phyloP scores from a whole-genome alignment of 53 echinoderm and acorn worm genomes.

The Arbacia lixula region DNA sequence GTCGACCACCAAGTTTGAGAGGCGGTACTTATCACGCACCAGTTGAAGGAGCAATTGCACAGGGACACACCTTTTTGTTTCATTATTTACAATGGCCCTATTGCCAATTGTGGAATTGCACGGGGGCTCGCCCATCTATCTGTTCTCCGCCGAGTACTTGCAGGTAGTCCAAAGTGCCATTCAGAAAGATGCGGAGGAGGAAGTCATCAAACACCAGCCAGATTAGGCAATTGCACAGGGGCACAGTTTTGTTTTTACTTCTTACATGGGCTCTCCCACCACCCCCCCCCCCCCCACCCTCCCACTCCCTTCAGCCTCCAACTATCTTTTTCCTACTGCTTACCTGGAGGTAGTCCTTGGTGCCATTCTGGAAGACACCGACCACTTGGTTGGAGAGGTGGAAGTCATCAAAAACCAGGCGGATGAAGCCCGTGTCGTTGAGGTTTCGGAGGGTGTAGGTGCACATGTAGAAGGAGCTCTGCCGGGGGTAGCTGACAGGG shows the following conservation, averaged over 20 bases:
- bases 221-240: too few species aligned
- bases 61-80: too few species aligned
- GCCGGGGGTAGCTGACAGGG: conserved; percentile 65
- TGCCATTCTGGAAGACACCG: conserved; percentile 52
- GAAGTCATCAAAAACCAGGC: conserved; percentile 73
- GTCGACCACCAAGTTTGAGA: too few species aligned
- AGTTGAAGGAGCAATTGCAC: too few species aligned
- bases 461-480: conserved; percentile 60
- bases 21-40: too few species aligned
- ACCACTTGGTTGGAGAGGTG: conserved; percentile 59
- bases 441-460: conserved; percentile 45
- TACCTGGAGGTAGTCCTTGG: conserved; percentile 67
- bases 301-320: neutral
- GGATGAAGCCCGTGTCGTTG: conserved; percentile 35
- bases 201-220: too few species aligned
- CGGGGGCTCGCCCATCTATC: too few species aligned
- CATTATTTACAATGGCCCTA: too few species aligned
- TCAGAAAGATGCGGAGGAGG: too few species aligned
- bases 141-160: too few species aligned
- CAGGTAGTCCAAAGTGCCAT: too few species aligned
- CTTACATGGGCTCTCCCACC: neutral
- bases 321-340: conserved; percentile 15
- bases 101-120: too few species aligned
- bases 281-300: neutral
- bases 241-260: neutral